Base-by-base conservation (phyloP, 2,797 vertebrate species). In the Phyllotis vaccarum region DNA sequence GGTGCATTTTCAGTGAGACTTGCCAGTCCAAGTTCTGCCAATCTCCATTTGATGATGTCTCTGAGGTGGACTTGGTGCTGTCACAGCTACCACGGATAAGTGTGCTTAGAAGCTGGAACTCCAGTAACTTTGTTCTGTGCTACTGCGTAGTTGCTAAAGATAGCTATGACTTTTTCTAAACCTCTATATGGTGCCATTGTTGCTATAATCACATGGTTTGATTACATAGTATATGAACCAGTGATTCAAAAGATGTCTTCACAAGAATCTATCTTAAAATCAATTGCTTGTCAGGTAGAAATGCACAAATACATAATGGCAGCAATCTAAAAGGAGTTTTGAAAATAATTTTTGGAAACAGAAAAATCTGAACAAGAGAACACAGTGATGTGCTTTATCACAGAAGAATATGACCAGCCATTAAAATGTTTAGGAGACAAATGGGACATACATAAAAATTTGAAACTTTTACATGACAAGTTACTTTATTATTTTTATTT, bases 151-250 rank as follows among this genome's bases (percentile, higher is more conserved):
- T 40, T 11, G 82, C 40, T 52, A 94, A 78, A 8, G 17, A 31
- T 11, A 72, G 14, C 43, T 79, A 16, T 43, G 46, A 49, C 80
- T 94, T 58, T 9, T 62, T 54, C n/a, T 7, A 80, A 88, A 75
- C 10, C 40, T 27, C 10, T 93, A 56, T 75, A 82, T 54, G 24
- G 2, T n/a, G 72, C 21, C 56, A 34, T 89, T 90, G 24, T 91
- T 58, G 68, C 19, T 90, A 5, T 54, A 76, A 88, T 81, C 68
- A 68, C 27, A 58, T 68, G 37, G 78, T 75, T 60, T 68, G 58
- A 95, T 88, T 83, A 85, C 58, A 87, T 60, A 76, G 9, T 89
- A 70, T 29, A 56, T 70, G n/a, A 91, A 88, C 6, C 22, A 86
- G 46, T 74, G 72, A 74, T 78, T 58, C 12, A 85, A 27, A 43